Evolutionary conservation across 2,113 vertebrate species (phyloP).

Genomic region (Uropsilus gracilis): DNA sequence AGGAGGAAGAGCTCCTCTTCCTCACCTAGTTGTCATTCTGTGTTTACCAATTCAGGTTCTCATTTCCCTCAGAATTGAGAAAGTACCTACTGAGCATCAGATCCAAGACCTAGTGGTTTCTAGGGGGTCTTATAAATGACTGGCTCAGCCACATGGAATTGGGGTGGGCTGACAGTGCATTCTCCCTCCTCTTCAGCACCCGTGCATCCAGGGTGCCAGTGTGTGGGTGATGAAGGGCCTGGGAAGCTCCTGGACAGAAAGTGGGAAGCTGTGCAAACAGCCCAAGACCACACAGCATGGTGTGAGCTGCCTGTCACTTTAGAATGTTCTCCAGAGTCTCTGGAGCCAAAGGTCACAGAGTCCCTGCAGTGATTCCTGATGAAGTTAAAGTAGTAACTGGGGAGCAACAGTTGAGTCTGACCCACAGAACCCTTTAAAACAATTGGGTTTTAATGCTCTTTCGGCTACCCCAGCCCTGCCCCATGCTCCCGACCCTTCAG

Average conservation of each 20-base stretch:
- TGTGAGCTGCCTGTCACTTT: neutral
- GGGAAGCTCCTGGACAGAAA: neutral
- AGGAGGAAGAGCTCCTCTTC: neutral
- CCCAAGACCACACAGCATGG: fast-evolving
- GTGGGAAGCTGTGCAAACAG: neutral
- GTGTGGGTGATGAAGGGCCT: neutral
- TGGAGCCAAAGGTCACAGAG: neutral
- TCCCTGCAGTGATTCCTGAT: neutral
- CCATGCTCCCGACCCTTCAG: fast-evolving
- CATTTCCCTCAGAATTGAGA: neutral
- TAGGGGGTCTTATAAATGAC: neutral
- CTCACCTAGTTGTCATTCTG: neutral
- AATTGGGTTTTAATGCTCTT: neutral
- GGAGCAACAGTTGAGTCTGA: neutral
- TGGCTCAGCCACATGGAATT: neutral
- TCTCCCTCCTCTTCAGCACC: neutral
- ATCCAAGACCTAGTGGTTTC: neutral
- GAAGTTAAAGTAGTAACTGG: neutral
- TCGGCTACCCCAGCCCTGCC: neutral
- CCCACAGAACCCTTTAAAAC: neutral
- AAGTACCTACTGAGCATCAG: neutral
- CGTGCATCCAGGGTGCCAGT: neutral
- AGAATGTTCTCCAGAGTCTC: neutral
- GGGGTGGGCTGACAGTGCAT: neutral
- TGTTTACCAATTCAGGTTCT: neutral